Conservation (phyloP, 2,797 vertebrate species). For the Sciurus carolinensis region DNA sequence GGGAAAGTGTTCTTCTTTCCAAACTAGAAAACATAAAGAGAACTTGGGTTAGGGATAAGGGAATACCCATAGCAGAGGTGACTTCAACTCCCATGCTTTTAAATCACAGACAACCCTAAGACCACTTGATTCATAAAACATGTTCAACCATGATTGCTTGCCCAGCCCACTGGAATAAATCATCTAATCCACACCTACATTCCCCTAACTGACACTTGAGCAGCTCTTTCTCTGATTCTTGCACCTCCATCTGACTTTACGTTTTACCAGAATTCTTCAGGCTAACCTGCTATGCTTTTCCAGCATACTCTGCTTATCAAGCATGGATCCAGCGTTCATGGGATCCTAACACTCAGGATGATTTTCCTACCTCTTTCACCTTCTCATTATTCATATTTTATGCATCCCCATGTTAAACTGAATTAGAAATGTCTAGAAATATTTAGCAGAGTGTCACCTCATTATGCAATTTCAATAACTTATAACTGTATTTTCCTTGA, state of each 20-base stretch:
- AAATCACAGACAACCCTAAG: background rate
- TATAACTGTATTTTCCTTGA: background rate
- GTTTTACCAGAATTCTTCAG: background rate
- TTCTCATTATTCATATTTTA: background rate
- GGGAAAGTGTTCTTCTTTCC: background rate
- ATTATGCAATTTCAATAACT: constrained; percentile 12
- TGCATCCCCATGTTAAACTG: background rate
- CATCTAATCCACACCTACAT: background rate
- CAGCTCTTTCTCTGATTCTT: background rate
- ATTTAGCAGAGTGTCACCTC: background rate
- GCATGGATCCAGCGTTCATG: background rate
- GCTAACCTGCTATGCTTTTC: background rate
- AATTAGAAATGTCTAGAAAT: background rate
- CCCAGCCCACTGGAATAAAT: background rate
- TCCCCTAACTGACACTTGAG: background rate
- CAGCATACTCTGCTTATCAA: background rate
- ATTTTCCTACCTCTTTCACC: background rate
- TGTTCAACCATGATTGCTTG: background rate
- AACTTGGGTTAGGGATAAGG: background rate
- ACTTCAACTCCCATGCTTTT: background rate
- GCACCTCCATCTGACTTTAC: background rate
- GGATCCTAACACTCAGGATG: background rate
- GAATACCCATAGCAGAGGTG: background rate
- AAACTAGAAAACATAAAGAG: background rate
- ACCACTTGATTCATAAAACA: background rate